Evolutionary conservation across 92 coral and sea anemone species (phyloP).

Genomic region (Diadumene lineata): DNA sequence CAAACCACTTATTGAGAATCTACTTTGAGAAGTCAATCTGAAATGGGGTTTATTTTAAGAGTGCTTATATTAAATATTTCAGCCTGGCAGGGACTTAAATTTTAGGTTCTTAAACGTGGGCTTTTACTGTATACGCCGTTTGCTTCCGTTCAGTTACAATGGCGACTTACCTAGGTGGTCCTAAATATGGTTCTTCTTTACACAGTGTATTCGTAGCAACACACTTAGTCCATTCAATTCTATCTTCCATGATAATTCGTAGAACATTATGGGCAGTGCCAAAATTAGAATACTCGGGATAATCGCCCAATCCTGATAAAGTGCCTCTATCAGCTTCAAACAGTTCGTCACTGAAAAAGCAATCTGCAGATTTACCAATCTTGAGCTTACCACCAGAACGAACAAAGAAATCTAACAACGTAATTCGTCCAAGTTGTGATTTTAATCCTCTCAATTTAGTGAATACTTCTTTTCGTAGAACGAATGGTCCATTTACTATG

Average conservation of each 20-base stretch:
- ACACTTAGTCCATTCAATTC: conserved; percentile 74
- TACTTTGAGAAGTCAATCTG: too few relatives aligned
- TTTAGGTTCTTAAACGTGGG: too few relatives aligned
- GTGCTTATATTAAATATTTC: too few relatives aligned
- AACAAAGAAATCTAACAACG: conserved; percentile 57
- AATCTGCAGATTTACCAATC: conserved; percentile 53
- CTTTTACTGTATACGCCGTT: too few relatives aligned
- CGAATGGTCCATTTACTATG: conserved; percentile 51
- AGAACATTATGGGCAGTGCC: conserved; percentile 54
- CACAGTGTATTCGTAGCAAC: conserved; percentile 57
- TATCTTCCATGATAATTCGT: conserved; percentile 58
- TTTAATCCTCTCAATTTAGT: conserved; percentile 22
- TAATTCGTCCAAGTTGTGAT: conserved; percentile 38
- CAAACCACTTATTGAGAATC: too few relatives aligned
- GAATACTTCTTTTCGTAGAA: conserved; percentile 48
- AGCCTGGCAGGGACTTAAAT: too few relatives aligned
- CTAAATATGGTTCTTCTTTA: conserved; percentile 52
- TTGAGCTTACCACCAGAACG: conserved; percentile 61
- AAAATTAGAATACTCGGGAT: conserved; percentile 55
- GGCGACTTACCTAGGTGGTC: neutral
- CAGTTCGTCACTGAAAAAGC: conserved; percentile 36
- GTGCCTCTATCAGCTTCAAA: conserved; percentile 52
- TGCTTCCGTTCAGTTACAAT: neutral
- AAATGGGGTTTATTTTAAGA: too few relatives aligned
- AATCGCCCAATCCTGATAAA: conserved; percentile 32